Percentiles rank a stretch among this genome's conserved stretches.
phyloP scores from a whole-genome alignment of 2,888 invertebrate genomes.

The Lasioglossum calceatum region DNA sequence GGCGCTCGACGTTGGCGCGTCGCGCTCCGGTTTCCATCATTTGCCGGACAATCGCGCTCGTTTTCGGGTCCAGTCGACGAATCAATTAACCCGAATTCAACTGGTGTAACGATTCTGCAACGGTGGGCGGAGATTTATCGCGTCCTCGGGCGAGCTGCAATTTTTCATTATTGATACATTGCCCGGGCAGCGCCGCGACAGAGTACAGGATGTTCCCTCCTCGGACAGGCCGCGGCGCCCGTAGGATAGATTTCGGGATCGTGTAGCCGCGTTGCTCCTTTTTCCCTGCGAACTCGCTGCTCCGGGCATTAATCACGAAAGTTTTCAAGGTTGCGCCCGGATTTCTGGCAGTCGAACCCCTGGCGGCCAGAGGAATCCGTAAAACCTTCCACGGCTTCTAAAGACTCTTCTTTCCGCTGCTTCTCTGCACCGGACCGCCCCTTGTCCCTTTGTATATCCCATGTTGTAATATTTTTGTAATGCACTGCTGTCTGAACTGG shows the following conservation, averaged over 20 bases:
- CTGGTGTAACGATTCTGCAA: constrained; percentile 40
- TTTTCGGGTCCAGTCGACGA: constrained; percentile 44
- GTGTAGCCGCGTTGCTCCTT: constrained; percentile 7
- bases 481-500: too few species aligned
- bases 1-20: background rate
- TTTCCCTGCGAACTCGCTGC: constrained; percentile 30
- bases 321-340: constrained; percentile 56
- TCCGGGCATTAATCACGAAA: constrained; percentile 59
- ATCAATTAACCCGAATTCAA: constrained; percentile 58
- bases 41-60: constrained; percentile 17
- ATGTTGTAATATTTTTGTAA: background rate
- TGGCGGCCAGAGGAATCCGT: background rate
- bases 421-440: too few species aligned
- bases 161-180: constrained; percentile 60
- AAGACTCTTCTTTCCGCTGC: background rate
- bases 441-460: background rate
- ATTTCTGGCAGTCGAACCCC: constrained; percentile 21
- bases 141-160: constrained; percentile 37
- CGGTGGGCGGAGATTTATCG: constrained; percentile 46
- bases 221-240: constrained; percentile 2
- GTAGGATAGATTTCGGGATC: constrained; percentile 45
- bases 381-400: background rate
- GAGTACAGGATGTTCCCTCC: constrained; percentile 51
- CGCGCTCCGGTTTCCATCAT: constrained; percentile 18
- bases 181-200: constrained; percentile 26